A percentile compares a stretch with the other conserved stretches of the same genome.
Conservation (phyloP, 2,797 vertebrate genomes). For the Bryconaethiops microstoma region DNA sequence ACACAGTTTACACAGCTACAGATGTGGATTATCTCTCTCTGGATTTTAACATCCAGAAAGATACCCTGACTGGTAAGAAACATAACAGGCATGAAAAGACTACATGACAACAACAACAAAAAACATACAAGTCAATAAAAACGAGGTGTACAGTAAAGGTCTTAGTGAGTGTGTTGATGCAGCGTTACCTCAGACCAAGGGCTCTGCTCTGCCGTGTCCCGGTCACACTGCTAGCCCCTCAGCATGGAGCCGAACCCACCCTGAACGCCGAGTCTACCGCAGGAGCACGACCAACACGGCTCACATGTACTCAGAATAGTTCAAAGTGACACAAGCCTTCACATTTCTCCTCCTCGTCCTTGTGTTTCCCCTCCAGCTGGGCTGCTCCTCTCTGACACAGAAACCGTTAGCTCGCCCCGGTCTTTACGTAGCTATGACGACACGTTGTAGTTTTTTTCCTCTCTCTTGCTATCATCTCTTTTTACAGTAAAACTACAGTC, state of each 20-base stretch:
- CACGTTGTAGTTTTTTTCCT: constrained; percentile 20
- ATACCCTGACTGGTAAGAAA: no score
- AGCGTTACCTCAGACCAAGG: not conserved
- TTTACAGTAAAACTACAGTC: constrained; percentile 6
- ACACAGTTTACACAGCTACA: no score
- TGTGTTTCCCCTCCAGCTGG: constrained; percentile 16
- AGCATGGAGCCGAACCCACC: not conserved
- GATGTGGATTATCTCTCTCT: no score
- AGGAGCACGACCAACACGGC: constrained; percentile 4
- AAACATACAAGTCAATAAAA: no score
- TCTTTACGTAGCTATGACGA: constrained; percentile 71
- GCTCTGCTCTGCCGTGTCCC: constrained; percentile 19
- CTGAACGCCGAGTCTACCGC: not conserved
- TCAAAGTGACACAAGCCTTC: constrained; percentile 11
- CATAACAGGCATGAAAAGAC: no score
- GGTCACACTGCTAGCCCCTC: constrained; percentile 2
- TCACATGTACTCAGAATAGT: constrained; percentile 2
- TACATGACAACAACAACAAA: no score
- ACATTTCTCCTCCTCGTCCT: constrained; percentile 34
- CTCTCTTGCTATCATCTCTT: not conserved
- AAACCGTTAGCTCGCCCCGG: constrained; percentile 54
- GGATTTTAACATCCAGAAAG: no score
- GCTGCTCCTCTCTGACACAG: not conserved
- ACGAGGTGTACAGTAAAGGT: no score
- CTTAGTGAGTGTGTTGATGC: not conserved